Evolutionary conservation across 2,797 vertebrate genomes (phyloP).

Genomic region (Sebastes oblongus): DNA sequence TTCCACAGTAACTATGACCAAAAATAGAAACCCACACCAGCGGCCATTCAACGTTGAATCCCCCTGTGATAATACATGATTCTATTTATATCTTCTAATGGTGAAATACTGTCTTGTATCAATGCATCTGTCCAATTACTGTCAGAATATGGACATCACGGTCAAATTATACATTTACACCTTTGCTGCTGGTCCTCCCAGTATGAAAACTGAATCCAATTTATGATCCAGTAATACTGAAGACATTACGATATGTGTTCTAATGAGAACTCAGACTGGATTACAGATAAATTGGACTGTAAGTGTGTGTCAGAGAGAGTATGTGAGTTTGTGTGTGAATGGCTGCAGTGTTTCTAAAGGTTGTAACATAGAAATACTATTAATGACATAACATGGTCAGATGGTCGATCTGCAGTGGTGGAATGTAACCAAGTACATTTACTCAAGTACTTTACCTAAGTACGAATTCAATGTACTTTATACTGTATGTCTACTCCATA

Average conservation of each 20-base stretch:
- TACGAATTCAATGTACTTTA: neutral
- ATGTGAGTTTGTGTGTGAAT: neutral
- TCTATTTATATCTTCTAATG: constrained; percentile 74
- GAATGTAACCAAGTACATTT: neutral
- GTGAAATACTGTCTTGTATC: constrained; percentile 43
- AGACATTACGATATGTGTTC: neutral
- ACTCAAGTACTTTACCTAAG: neutral
- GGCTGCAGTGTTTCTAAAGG: neutral
- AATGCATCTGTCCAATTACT: constrained; percentile 60
- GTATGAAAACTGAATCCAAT: neutral
- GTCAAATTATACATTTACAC: constrained; percentile 51
- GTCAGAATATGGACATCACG: constrained; percentile 42
- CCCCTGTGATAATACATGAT: constrained; percentile 65
- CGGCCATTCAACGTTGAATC: constrained; percentile 74
- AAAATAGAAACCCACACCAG: constrained; percentile 82
- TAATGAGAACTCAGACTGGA: neutral
- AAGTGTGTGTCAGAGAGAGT: neutral
- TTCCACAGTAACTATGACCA: constrained; percentile 84
- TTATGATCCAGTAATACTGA: neutral
- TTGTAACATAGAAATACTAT: neutral
- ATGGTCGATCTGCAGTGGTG: neutral
- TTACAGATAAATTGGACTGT: neutral
- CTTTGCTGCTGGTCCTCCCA: neutral
- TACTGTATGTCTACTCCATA: neutral
- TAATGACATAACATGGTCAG: neutral